A percentile compares a stretch with the other conserved stretches of the same genome.
phyloP scores from a whole-genome alignment of 2,113 vertebrate species.

The Nyctereutes procyonoides region DNA sequence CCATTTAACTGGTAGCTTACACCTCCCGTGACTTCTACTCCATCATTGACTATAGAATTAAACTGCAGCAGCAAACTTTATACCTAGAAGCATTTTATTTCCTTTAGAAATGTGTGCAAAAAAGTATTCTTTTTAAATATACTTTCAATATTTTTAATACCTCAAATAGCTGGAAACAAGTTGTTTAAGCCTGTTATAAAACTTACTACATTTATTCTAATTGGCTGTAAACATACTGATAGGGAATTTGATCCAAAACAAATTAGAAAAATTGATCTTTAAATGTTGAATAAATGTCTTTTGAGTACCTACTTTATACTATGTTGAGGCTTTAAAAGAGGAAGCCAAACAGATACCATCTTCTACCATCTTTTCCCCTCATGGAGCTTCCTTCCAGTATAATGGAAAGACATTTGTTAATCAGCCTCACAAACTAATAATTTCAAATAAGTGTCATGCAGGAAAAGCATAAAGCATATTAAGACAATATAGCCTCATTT shows the following conservation, averaged over 20 bases:
- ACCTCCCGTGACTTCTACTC: not conserved
- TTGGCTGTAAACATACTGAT: conserved; percentile 13
- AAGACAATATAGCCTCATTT: not conserved
- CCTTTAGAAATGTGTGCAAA: not conserved
- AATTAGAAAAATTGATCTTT: conserved; percentile 11
- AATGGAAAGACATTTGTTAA: not conserved
- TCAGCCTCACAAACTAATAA: not conserved
- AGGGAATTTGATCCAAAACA: conserved; percentile 39
- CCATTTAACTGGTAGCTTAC: not conserved
- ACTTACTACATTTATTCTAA: not conserved
- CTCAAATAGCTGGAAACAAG: conserved; percentile 3
- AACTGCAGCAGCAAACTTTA: not conserved
- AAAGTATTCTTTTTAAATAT: not conserved
- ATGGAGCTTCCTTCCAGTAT: not conserved
- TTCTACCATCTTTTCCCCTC: not conserved
- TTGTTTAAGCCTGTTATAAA: not conserved
- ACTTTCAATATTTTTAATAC: conserved; percentile 14
- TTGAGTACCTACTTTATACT: not conserved
- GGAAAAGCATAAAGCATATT: not conserved
- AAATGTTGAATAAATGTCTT: conserved; percentile 22
- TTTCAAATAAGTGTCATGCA: not conserved
- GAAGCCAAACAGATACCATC: not conserved
- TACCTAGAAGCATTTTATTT: conserved; percentile 18
- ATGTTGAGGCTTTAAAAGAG: not conserved
- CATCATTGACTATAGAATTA: conserved; percentile 50